Evolutionary conservation across 1,140 invertebrate species (phyloP).

Genomic region (Drosophila bocki): DNA sequence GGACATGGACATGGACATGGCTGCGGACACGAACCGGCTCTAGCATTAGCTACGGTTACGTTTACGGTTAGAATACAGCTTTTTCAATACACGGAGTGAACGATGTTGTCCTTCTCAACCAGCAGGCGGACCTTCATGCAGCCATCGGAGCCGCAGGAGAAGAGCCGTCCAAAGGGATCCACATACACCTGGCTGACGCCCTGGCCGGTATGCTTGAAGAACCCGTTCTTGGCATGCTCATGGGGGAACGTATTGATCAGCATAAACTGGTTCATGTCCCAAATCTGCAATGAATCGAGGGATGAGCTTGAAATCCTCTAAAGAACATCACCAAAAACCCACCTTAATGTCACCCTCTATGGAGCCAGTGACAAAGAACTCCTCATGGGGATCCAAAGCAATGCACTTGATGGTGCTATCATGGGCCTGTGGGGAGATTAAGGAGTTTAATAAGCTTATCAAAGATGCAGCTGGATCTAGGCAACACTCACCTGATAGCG

Average conservation of each 20-base stretch:
- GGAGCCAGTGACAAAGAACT: constrained; percentile 98
- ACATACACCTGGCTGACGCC: constrained; percentile 98
- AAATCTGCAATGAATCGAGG: constrained; percentile 89
- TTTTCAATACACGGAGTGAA: constrained; percentile 78
- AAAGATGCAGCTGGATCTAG: not conserved
- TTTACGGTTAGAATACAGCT: constrained; percentile 37
- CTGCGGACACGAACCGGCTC: not conserved
- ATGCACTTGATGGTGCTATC: constrained; percentile 97
- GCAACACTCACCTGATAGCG: constrained; percentile 88
- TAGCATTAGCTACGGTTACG: constrained; percentile 11
- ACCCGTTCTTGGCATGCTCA: constrained; percentile 96
- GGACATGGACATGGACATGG: constrained; percentile 17
- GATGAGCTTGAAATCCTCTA: too few species aligned
- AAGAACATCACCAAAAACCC: constrained; percentile 18
- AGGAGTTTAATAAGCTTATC: not conserved
- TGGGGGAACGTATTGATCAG: constrained; percentile 94
- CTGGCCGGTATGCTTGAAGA: constrained; percentile 98
- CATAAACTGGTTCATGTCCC: constrained; percentile 94
- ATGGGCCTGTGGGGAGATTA: constrained; percentile 88
- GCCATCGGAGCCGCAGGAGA: constrained; percentile 99
- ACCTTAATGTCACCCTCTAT: constrained; percentile 99
- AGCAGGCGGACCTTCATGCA: constrained; percentile 98
- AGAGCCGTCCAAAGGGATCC: constrained; percentile 93
- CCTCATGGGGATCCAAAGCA: constrained; percentile 96
- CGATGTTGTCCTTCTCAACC: constrained; percentile 86